Conservation (phyloP, 2,888 invertebrate genomes). For the Tuta absoluta region DNA sequence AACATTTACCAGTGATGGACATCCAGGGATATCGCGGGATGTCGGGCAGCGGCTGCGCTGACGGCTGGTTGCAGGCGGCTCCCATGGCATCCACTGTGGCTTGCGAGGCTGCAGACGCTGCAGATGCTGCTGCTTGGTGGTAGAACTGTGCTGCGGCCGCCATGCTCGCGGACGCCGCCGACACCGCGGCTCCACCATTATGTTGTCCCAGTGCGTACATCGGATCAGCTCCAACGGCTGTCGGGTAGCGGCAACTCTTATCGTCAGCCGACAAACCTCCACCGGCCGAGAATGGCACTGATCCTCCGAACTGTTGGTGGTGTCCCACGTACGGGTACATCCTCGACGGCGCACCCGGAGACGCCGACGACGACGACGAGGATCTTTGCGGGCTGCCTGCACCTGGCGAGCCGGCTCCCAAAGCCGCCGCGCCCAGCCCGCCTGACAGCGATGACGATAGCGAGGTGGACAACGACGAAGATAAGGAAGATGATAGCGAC, state of each 20-base stretch:
- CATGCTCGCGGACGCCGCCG: conserved; percentile 85
- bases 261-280: conserved; percentile 85
- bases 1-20: conserved; percentile 95
- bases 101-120: conserved; percentile 88
- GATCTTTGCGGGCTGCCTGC: conserved; percentile 84
- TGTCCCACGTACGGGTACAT: conserved; percentile 97
- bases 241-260: conserved; percentile 91
- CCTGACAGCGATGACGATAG: conserved; percentile 82
- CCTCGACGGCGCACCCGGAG: conserved; percentile 88
- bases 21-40: conserved; percentile 98
- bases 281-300: conserved; percentile 85
- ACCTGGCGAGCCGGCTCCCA: conserved; percentile 81
- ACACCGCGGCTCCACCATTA: conserved; percentile 86
- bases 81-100: conserved; percentile 91
- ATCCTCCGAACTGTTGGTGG: conserved; percentile 87
- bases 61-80: conserved; percentile 89
- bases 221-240: conserved; percentile 84
- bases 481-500: conserved; percentile 82
- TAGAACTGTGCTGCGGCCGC: conserved; percentile 92
- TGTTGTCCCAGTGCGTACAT: conserved; percentile 91
- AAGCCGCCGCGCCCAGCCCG: conserved; percentile 83
- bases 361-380: conserved; percentile 84
- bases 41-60: conserved; percentile 94
- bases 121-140: conserved; percentile 90
- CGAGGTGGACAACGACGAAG: conserved; percentile 81